A percentile compares a stretch with the other conserved stretches of the same genome.
Conservation (phyloP, 2,113 vertebrate genomes). For the Aphelocoma coerulescens region DNA sequence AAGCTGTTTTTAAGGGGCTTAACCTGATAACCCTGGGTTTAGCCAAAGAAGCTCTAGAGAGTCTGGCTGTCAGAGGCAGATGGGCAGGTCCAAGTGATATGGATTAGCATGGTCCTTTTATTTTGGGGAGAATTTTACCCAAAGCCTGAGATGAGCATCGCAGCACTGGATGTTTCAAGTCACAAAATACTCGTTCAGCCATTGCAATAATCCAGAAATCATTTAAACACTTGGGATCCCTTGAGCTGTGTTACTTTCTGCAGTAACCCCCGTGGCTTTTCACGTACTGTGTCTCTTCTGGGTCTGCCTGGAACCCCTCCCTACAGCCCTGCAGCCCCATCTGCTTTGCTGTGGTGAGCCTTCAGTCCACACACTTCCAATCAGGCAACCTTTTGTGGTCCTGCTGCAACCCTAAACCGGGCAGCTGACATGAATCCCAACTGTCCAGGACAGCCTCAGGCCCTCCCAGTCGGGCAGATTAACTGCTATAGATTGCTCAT, state of each 20-base stretch:
- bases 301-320: neutral
- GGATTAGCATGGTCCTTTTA: neutral
- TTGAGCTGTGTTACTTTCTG: neutral
- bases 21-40: neutral
- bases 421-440: neutral
- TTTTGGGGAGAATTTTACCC: neutral
- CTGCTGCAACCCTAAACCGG: neutral
- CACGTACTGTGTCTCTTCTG: neutral
- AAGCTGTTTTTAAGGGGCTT: neutral
- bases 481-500: neutral
- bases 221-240: neutral
- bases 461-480: neutral
- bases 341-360: neutral
- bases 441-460: neutral
- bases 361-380: neutral
- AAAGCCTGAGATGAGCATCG: neutral
- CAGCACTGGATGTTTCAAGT: neutral
- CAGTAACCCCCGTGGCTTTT: fast-evolving
- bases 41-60: neutral
- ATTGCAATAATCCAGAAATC: neutral
- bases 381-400: neutral
- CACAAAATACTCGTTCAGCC: neutral
- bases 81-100: neutral
- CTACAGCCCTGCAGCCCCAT: neutral
- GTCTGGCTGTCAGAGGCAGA: neutral